Percentiles rank a stretch among this genome's conserved stretches.
Evolutionary conservation across 2,113 vertebrate genomes (phyloP).

Genomic region (Hippocampus guttulatus): DNA sequence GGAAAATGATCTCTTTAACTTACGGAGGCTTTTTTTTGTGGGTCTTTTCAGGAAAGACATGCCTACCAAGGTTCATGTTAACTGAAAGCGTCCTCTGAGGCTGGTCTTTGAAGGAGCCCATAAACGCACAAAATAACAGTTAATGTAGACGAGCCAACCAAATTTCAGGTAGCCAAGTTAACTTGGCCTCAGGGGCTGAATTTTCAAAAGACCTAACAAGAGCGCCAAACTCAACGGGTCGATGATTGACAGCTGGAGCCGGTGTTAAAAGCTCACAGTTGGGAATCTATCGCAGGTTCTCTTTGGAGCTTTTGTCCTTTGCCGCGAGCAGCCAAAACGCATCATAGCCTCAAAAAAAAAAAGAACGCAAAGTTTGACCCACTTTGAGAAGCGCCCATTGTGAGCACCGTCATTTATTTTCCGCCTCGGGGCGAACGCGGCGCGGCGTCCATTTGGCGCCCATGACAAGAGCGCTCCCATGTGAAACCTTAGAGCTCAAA

Average conservation of each 20-base stretch:
- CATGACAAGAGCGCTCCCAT: background rate
- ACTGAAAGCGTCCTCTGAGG: no score
- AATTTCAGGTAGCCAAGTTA: background rate
- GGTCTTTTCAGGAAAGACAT: no score
- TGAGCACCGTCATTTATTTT: background rate
- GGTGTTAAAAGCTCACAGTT: background rate
- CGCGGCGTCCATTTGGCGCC: background rate
- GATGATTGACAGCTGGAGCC: background rate
- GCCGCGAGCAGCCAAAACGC: background rate
- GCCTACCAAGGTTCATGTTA: no score
- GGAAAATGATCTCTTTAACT: no score
- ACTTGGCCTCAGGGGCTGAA: background rate
- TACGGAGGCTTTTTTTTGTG: no score
- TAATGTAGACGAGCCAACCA: no score
- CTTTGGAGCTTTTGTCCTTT: background rate
- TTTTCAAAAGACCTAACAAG: background rate
- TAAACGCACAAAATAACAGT: no score
- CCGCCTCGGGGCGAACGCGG: background rate
- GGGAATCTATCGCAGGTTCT: background rate
- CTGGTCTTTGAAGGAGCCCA: no score
- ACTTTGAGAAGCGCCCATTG: background rate
- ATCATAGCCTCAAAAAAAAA: background rate
- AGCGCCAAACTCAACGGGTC: background rate
- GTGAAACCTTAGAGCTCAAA: background rate
- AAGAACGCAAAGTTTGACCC: background rate